These are phyloP conservation scores for Aphelinus certus DNA, from an alignment of 1,140 invertebrate genomes.

Conservation along the genomic window DNA sequence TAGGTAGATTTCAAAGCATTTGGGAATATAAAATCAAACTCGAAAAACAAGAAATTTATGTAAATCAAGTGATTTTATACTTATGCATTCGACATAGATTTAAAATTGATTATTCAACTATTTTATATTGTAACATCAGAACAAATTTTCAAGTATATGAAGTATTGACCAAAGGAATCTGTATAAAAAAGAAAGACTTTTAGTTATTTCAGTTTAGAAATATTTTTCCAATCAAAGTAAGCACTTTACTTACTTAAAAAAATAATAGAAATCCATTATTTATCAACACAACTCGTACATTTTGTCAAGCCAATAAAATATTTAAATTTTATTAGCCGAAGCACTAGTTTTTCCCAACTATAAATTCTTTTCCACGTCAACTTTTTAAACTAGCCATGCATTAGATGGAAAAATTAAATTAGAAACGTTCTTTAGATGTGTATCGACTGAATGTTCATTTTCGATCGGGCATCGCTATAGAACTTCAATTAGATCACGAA, in stretches of 20 bases:
- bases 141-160: background rate
- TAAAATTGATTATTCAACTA: no score
- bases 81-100: no score
- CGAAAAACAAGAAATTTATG: background rate
- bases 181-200: background rate
- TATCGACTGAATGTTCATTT: no score
- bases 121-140: background rate
- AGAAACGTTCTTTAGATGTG: no score
- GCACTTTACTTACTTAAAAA: background rate
- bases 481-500: background rate
- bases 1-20: slow-evolving; percentile 11
- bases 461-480: no score
- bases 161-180: background rate
- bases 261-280: background rate
- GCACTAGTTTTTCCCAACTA: no score
- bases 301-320: background rate
- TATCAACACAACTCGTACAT: background rate
- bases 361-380: no score
- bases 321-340: background rate
- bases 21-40: background rate
- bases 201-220: background rate
- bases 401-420: no score
- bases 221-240: background rate
- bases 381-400: no score
- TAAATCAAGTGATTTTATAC: background rate